A percentile compares a stretch with the other conserved stretches of the same genome.
These are phyloP conservation scores for Peribatodes rhomboidaria DNA, from an alignment of 2,888 invertebrate species.

Conservation along the genomic window DNA sequence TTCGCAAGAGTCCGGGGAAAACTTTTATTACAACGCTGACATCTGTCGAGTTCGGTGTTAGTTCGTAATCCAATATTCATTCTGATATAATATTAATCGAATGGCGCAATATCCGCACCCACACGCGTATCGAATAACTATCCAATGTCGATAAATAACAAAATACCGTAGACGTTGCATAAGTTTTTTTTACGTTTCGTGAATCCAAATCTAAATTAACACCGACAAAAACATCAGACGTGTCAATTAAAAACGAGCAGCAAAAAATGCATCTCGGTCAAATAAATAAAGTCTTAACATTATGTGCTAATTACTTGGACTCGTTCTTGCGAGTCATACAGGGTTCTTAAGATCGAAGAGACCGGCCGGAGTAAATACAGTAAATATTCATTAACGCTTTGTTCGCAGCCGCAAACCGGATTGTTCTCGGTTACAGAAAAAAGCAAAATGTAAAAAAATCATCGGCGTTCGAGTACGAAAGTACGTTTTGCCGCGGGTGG, in stretches of 20 bases:
- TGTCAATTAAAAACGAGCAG: constrained; percentile 50
- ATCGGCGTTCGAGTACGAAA: constrained; percentile 50
- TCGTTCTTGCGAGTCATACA: constrained; percentile 46
- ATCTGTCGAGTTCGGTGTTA: constrained; percentile 58
- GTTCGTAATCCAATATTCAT: constrained; percentile 52
- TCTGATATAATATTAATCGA: constrained; percentile 43
- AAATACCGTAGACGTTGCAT: constrained; percentile 15
- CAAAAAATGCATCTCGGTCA: constrained; percentile 38
- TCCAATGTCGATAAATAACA: constrained; percentile 16
- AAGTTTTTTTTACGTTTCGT: constrained; percentile 21
- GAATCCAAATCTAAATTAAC: constrained; percentile 23
- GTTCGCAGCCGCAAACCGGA: constrained; percentile 58
- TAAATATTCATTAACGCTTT: constrained; percentile 69
- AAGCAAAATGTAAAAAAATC: constrained; percentile 45
- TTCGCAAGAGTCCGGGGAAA: constrained; percentile 54
- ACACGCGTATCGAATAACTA: constrained; percentile 20
- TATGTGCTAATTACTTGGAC: constrained; percentile 57
- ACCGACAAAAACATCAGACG: constrained; percentile 31
- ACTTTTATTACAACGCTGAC: constrained; percentile 69
- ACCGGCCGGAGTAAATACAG: constrained; percentile 58
- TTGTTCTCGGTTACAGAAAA: constrained; percentile 53
- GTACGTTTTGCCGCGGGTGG: constrained; percentile 59
- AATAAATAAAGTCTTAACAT: constrained; percentile 47
- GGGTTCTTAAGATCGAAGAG: constrained; percentile 51
- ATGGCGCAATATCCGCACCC: constrained; percentile 33